phyloP scores from a whole-genome alignment of 2,888 invertebrate genomes.

The Tridacna crocea region DNA sequence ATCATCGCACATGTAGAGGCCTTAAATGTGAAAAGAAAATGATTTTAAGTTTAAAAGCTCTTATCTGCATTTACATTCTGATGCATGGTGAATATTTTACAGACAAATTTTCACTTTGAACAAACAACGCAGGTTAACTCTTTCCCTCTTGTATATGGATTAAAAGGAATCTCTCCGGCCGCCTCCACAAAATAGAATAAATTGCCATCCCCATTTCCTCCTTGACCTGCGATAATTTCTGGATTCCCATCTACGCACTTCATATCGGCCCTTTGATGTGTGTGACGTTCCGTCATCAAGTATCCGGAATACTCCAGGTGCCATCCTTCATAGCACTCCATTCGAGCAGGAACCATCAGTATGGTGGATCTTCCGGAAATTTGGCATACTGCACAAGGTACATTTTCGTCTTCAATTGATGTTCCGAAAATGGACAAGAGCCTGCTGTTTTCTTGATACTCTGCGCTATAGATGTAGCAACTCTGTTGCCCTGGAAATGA shows the following conservation, averaged over 20 bases:
- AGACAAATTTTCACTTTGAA: background rate
- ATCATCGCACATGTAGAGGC: no score
- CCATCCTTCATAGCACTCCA: constrained; percentile 20
- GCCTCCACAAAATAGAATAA: constrained; percentile 15
- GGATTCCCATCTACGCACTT: constrained; percentile 13
- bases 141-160: constrained; percentile 3
- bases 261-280: background rate
- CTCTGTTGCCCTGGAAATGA: background rate
- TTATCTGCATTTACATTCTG: no score
- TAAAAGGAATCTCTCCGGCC: background rate
- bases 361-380: background rate
- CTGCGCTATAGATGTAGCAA: background rate
- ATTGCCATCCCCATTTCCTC: constrained; percentile 1
- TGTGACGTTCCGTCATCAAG: constrained; percentile 10
- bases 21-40: no score
- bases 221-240: background rate
- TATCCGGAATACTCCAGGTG: constrained; percentile 20
- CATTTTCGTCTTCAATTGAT: background rate
- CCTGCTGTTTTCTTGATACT: background rate
- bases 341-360: constrained; percentile 21
- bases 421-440: background rate
- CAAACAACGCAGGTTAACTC: constrained; percentile 8
- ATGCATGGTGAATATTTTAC: no score
- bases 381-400: constrained; percentile 17
- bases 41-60: no score